Evolutionary conservation across 2,888 invertebrate genomes (phyloP), one percentile per base, ranked within the genome.

Genomic region (Anthophora plumipes): DNA sequence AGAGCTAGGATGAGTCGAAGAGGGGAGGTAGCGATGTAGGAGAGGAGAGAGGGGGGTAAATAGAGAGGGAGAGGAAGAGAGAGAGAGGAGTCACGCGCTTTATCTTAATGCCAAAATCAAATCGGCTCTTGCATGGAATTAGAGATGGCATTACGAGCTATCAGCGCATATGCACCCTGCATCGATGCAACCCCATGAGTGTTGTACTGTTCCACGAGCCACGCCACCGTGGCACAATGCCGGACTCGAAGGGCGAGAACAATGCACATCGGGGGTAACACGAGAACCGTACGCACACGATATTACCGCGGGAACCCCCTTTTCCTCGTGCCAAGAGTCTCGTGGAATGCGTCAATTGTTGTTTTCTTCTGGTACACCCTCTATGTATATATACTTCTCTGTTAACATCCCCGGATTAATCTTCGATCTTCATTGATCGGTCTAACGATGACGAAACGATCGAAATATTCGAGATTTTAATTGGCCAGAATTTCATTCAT

Each of bases 51-150:
- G 76, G 69, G 55, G 57, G 1, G 60, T 55, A 20, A 43, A 0
- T 22, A 17, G 63, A 1, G 22, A 48, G 25, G 60, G 46, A 54
- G 79, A 59, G 46, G 64, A 69, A 67, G 64, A 66, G 77, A 63
- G 75, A 70, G 70, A 63, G 66, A 72, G 48, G 46, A 72, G 31
- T 31, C 4, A 84, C 74, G 84, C 87, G 91, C 89, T 93, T 93
- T 93, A 93, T 93, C 93, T 93, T 92, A 92, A 93, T 93, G 90
- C 92, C 91, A 82, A 92, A 93, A 93, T 93, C 93, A 93, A 93
- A 93, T 93, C 93, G 93, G 91, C 93, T 91, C 91, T 81, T 71
- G 91, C 88, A 91, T 89, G 92, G 93, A 93, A 93, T 93, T 93
- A 93, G 92, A 93, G 92, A 92, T 90, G 92, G 93, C 92, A 93